phyloP scores from a whole-genome alignment of 2,113 vertebrate genomes.

The Pseudopipra pipra region DNA sequence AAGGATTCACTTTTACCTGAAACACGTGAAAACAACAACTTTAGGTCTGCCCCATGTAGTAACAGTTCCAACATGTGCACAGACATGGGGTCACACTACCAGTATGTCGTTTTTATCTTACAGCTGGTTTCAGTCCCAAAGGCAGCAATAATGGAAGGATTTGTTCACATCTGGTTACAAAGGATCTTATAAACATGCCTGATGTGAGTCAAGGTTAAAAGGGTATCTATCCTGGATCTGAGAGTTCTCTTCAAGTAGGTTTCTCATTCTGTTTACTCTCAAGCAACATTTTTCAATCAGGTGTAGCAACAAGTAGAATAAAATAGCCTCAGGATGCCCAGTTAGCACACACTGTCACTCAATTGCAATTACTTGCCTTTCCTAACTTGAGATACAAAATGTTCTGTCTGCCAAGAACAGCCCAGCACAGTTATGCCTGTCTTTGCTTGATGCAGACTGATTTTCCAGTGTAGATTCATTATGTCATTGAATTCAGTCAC shows the following conservation, averaged over 20 bases:
- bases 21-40: not conserved
- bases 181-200: not conserved
- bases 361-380: slow-evolving; percentile 12
- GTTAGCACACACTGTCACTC: not conserved
- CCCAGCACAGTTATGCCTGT: slow-evolving; percentile 43
- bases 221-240: not conserved
- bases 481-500: slow-evolving; percentile 64
- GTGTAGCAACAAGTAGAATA: slow-evolving; percentile 5
- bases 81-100: not conserved
- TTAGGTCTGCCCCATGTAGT: not conserved
- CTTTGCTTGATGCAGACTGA: slow-evolving; percentile 61
- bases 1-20: not conserved
- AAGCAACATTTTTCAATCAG: slow-evolving; percentile 18
- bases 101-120: not conserved
- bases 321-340: not conserved
- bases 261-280: slow-evolving; percentile 42
- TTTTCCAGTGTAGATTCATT: slow-evolving; percentile 62
- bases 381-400: not conserved
- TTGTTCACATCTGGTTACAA: slow-evolving; percentile 1
- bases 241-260: not conserved
- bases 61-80: not conserved
- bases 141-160: not conserved
- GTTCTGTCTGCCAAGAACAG: slow-evolving; percentile 41
- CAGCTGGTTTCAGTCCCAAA: slow-evolving; percentile 17
- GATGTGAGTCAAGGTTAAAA: slow-evolving; percentile 26